These are phyloP conservation scores for Pollenia angustigena DNA, from an alignment of 2,888 invertebrate species.

Conservation along the genomic window DNA sequence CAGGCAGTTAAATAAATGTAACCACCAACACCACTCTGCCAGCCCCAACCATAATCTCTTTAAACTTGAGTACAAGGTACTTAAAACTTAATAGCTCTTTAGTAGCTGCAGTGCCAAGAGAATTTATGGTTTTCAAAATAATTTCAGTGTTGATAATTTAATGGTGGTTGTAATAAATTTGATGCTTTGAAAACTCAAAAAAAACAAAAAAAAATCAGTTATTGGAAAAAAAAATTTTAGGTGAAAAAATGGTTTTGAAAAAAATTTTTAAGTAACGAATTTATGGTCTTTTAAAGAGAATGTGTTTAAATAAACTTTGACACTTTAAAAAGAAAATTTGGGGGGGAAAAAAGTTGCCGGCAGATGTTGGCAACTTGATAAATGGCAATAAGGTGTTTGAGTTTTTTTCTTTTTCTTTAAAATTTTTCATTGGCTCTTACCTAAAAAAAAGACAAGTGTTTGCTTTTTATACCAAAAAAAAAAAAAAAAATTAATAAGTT, in stretches of 20 bases:
- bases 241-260: background rate
- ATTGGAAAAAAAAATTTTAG: background rate
- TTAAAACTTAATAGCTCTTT: slow-evolving; percentile 8
- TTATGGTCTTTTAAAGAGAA: slow-evolving; percentile 70
- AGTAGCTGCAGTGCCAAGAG: slow-evolving; percentile 9
- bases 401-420: slow-evolving; percentile 22
- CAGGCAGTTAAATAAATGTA: slow-evolving; percentile 49
- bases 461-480: background rate
- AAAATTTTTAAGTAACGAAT: slow-evolving; percentile 45
- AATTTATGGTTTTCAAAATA: slow-evolving; percentile 66
- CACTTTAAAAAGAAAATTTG: slow-evolving; percentile 65
- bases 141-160: slow-evolving; percentile 64
- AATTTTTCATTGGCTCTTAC: background rate
- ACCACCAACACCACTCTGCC: slow-evolving; percentile 27
- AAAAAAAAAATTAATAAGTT: background rate
- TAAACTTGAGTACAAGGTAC: background rate
- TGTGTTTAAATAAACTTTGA: slow-evolving; percentile 74
- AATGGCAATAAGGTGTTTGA: slow-evolving; percentile 66
- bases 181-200: slow-evolving; percentile 16
- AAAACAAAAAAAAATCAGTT: slow-evolving; percentile 22
- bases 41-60: background rate
- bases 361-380: slow-evolving; percentile 68
- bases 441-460: slow-evolving; percentile 44
- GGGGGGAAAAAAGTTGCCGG: slow-evolving; percentile 42
- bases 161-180: slow-evolving; percentile 67